Evolutionary conservation across 2,113 vertebrate species (phyloP).

Genomic region (Odontophorus gujanensis): DNA sequence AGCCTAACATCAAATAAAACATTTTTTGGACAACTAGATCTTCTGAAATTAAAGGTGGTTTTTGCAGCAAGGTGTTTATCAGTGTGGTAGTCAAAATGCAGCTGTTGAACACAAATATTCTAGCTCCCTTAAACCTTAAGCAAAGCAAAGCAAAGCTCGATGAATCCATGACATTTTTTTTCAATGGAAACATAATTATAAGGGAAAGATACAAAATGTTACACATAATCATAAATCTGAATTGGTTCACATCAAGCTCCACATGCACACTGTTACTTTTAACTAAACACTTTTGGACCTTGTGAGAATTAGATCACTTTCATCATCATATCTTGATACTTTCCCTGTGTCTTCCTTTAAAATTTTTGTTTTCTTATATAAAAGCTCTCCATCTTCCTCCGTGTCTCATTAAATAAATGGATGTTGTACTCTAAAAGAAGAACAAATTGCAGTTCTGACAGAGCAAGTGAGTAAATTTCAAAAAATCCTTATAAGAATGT

Average conservation of each 20-base stretch:
- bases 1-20: neutral
- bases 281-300: neutral
- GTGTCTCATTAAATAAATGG: neutral
- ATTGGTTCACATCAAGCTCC: neutral
- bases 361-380: neutral
- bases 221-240: neutral
- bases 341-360: neutral
- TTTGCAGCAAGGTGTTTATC: neutral
- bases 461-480: neutral
- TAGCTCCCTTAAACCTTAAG: neutral
- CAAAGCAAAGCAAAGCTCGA: neutral
- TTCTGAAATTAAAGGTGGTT: neutral
- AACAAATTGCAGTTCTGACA: neutral
- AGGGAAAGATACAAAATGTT: neutral
- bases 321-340: neutral
- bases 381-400: neutral
- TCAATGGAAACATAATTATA: neutral
- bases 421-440: neutral
- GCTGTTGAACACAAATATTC: neutral
- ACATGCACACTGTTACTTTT: neutral
- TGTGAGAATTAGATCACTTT: neutral
- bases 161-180: neutral
- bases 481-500: neutral
- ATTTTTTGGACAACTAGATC: neutral
- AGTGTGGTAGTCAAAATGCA: neutral